These are phyloP conservation scores for Sitta europaea DNA, from an alignment of 2,113 vertebrate genomes.

Conservation along the genomic window DNA sequence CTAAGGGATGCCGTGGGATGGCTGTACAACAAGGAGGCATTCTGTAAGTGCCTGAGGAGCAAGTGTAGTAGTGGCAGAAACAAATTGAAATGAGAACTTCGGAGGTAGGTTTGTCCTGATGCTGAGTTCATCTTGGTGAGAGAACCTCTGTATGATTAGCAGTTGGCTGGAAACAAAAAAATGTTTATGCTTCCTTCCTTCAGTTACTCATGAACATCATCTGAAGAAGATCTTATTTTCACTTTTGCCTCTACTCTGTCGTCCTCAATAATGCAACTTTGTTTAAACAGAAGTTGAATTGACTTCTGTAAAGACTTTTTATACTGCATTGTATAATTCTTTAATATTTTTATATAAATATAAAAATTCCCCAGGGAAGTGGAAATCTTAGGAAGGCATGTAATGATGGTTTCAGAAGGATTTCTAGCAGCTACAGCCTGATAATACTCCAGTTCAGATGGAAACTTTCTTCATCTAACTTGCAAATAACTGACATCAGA, in stretches of 20 bases:
- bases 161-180: background rate
- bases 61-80: background rate
- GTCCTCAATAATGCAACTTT: background rate
- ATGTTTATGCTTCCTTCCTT: background rate
- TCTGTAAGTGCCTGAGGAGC: slow-evolving; percentile 3
- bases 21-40: background rate
- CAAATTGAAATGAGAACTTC: background rate
- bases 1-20: background rate
- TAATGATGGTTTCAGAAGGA: background rate
- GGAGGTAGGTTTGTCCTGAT: background rate
- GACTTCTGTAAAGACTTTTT: background rate
- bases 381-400: background rate
- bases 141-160: background rate
- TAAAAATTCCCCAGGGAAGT: background rate
- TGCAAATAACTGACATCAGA: background rate
- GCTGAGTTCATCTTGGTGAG: background rate
- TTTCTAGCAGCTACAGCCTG: background rate
- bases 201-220: background rate
- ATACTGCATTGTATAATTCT: background rate
- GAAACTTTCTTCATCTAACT: background rate
- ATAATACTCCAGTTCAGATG: background rate
- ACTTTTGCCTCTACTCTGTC: background rate
- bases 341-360: background rate
- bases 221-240: background rate
- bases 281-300: background rate